Evolutionary conservation across 2,888 invertebrate genomes (phyloP).

Genomic region (Drosophila maculinotata): DNA sequence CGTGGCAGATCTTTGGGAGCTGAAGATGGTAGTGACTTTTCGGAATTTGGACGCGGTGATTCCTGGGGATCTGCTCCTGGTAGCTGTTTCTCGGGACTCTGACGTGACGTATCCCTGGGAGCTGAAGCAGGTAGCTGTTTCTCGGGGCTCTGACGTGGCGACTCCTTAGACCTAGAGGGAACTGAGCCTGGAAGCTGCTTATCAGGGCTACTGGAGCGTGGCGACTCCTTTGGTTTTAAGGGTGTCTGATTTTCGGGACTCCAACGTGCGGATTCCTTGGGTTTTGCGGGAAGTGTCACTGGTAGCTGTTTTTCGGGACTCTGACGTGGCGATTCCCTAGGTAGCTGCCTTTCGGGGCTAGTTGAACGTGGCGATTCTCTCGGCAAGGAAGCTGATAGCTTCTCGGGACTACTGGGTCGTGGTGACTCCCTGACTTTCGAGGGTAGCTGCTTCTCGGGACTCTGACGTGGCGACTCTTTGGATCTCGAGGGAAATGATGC

Average conservation of each 20-base stretch:
- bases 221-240: neutral
- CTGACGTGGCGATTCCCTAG: constrained; percentile 5
- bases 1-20: constrained; percentile 6
- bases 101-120: constrained; percentile 14
- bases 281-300: neutral
- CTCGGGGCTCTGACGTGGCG: constrained; percentile 42
- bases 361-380: constrained; percentile 31
- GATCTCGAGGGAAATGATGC: constrained; percentile 12
- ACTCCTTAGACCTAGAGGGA: constrained; percentile 7
- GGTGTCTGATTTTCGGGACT: constrained; percentile 18
- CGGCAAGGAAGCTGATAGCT: constrained; percentile 10
- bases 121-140: constrained; percentile 6
- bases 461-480: constrained; percentile 34
- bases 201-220: constrained; percentile 32
- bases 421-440: constrained; percentile 21
- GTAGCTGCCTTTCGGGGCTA: constrained; percentile 32
- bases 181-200: constrained; percentile 17
- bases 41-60: constrained; percentile 15
- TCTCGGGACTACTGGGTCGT: constrained; percentile 19
- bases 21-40: constrained; percentile 7
- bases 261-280: constrained; percentile 13
- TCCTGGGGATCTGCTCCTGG: neutral
- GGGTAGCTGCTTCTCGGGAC: constrained; percentile 30
- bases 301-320: constrained; percentile 7
- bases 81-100: constrained; percentile 24